Percentiles rank a stretch among this genome's conserved stretches.
Conservation (phyloP, 2,888 invertebrate genomes). For the Aleiodes leptofemur region DNA sequence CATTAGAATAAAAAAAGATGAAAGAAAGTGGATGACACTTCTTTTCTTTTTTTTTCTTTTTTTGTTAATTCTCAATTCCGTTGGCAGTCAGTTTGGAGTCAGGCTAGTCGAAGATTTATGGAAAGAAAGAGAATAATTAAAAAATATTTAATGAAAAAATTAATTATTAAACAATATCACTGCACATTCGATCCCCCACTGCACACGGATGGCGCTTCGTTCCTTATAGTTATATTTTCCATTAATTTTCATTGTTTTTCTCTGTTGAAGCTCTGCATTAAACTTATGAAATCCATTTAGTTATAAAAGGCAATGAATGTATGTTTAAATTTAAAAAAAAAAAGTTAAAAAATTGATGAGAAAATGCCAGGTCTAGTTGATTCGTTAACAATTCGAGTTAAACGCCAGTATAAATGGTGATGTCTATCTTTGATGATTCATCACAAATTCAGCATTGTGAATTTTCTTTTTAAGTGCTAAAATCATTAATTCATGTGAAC, state of each 20-base stretch:
- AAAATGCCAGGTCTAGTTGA: constrained; percentile 24
- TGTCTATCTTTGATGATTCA: constrained; percentile 46
- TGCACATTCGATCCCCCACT: constrained; percentile 15
- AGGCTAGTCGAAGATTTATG: constrained; percentile 51
- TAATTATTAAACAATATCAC: constrained; percentile 16
- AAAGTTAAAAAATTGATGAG: constrained; percentile 20
- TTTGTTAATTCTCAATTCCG: constrained; percentile 38
- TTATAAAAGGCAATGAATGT: neutral
- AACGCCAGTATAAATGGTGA: constrained; percentile 57
- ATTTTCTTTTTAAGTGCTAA: constrained; percentile 38
- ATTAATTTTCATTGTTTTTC: constrained; percentile 4
- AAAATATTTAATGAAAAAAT: constrained; percentile 6
- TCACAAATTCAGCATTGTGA: neutral
- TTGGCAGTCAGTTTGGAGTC: constrained; percentile 50
- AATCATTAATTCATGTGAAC: constrained; percentile 35
- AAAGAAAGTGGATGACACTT: constrained; percentile 13
- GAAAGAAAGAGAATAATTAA: constrained; percentile 24
- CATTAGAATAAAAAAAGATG: constrained; percentile 20
- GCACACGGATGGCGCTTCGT: constrained; percentile 33
- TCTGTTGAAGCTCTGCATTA: constrained; percentile 26
- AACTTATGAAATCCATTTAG: neutral
- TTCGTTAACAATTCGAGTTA: constrained; percentile 15
- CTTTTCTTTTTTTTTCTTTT: constrained; percentile 18
- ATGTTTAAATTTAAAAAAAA: neutral
- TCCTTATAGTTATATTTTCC: constrained; percentile 13